These are phyloP conservation scores for Phoebastria nigripes DNA, from an alignment of 2,797 vertebrate species.

Conservation along the genomic window DNA sequence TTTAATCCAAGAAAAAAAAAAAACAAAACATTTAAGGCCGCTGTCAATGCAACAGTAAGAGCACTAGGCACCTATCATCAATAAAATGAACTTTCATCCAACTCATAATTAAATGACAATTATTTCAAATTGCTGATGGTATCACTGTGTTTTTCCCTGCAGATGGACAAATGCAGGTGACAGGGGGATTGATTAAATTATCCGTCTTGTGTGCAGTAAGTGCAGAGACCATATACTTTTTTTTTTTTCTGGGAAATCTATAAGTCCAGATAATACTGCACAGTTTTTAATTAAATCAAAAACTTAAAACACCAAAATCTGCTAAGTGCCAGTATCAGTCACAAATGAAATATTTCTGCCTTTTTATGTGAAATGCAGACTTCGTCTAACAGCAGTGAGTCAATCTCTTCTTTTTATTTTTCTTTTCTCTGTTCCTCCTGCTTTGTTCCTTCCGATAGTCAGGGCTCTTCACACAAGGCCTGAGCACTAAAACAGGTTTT, in stretches of 20 bases:
- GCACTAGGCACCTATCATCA: constrained; percentile 20
- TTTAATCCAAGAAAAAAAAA: constrained; percentile 22
- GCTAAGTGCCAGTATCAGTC: neutral
- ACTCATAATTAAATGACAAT: constrained; percentile 62
- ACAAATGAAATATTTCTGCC: neutral
- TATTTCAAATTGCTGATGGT: constrained; percentile 72
- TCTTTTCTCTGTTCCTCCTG: neutral
- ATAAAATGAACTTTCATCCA: constrained; percentile 49
- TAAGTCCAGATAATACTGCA: neutral
- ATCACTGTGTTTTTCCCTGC: constrained; percentile 49
- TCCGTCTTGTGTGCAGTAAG: neutral
- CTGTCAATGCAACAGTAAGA: neutral
- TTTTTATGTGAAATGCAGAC: neutral
- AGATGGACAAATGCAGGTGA: constrained; percentile 33
- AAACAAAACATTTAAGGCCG: neutral
- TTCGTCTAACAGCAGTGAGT: neutral
- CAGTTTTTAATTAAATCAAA: constrained; percentile 33
- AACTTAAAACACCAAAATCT: neutral
- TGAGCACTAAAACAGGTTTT: neutral
- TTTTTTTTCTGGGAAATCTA: neutral
- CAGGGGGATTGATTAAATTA: constrained; percentile 27
- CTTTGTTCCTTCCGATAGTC: neutral
- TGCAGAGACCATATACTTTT: neutral
- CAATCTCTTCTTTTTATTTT: neutral
- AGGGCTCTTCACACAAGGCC: neutral